Conservation (phyloP, 2,888 invertebrate genomes). For the Trissoscelio sp. region DNA sequence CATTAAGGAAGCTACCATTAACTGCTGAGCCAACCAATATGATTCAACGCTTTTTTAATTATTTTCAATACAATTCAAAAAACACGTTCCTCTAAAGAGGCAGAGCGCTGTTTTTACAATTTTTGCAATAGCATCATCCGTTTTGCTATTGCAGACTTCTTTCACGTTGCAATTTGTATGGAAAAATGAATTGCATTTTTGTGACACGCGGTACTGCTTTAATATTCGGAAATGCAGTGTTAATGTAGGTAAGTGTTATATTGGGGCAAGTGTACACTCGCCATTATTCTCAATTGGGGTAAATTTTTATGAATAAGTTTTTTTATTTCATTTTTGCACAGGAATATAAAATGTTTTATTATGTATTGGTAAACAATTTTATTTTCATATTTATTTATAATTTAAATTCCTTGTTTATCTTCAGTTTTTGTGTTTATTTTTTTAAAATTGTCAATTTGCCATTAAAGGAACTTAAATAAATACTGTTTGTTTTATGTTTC, state of each 20-base stretch:
- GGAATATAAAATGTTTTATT: too few species aligned
- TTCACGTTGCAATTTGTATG: constrained; percentile 2
- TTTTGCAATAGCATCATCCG: too few species aligned
- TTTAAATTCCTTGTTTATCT: too few species aligned
- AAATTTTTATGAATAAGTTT: constrained; percentile 16
- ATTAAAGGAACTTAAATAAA: too few species aligned
- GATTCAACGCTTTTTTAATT: constrained; percentile 43
- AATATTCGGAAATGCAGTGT: constrained; percentile 44
- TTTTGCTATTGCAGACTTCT: background rate
- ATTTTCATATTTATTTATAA: too few species aligned
- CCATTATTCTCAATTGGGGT: constrained; percentile 12
- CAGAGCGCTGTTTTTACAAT: constrained; percentile 13
- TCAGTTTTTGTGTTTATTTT: too few species aligned
- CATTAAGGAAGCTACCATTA: constrained; percentile 59
- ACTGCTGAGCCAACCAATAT: constrained; percentile 57
- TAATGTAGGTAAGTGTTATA: constrained; percentile 48
- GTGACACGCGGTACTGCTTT: constrained; percentile 6
- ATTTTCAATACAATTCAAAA: constrained; percentile 44
- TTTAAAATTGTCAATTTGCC: too few species aligned
- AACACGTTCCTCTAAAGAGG: constrained; percentile 3
- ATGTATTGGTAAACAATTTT: too few species aligned
- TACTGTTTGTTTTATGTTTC: too few species aligned
- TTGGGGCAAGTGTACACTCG: background rate
- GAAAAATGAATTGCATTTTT: constrained; percentile 40
- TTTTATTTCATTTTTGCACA: too few species aligned